Base-by-base conservation (phyloP, 2,797 vertebrate genomes). In the Sebastes matsubarae region DNA sequence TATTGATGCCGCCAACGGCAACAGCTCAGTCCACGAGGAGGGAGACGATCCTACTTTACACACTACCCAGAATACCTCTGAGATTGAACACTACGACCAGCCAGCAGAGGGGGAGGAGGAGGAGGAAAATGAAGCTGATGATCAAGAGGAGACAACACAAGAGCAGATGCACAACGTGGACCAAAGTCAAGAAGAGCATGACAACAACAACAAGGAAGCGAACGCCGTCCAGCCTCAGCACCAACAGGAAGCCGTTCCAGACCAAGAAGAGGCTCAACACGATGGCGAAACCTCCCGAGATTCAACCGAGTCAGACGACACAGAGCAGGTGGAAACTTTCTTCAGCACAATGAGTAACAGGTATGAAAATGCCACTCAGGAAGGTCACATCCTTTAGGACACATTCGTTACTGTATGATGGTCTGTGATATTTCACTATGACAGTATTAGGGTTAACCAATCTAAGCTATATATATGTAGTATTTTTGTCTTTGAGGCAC, bases 331-430 rank as follows among this genome's bases (percentile, higher is more conserved):
- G 92, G 96, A 97, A 30, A 99, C 98, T n/a, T 99, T 99, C 96
- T 99, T 99, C 95, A 99, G 97, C 94, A 96, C 96, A 93, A 99
- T 99, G 98, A 97, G 96, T 88, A 97, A 98, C 95, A 99, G 98
- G 98, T 99, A 98, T 75, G 91, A 87, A 58, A 86, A 82, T 85
- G 90, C 75, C 71, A 84, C 87, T 89, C 92, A 92, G 89, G 91
- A 94, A 85, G 84, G 90, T 82, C 93, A 91, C 81, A 90, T 93
- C 81, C 89, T 91, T 60, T 92, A 92, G 80, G 73, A 63, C 42
- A 46, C 58, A 42, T 22, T 27, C 24, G 63, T 70, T 75, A 68
- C 32, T 67, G 34, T 73, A 75, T 22, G 63, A 72, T 68, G 27
- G 14, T 57, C 52, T 88, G 72, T 84, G 70, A 83, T 72, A 77